Percentiles rank a stretch among this genome's conserved stretches.
Conservation (phyloP, 2,888 invertebrate species). For the Cryptophagus acutangulus region DNA sequence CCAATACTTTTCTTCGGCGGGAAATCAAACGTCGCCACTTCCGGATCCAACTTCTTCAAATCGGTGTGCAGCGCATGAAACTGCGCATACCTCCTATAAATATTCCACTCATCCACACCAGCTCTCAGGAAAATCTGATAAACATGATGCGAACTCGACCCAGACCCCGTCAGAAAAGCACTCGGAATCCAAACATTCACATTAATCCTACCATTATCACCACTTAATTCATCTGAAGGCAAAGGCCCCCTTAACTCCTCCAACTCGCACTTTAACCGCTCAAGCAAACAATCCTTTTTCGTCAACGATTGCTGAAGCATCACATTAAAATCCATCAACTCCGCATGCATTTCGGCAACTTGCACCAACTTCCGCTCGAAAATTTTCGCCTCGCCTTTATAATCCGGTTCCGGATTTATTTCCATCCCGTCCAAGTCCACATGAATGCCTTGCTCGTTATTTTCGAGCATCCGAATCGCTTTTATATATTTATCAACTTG, state of each 20-base stretch:
- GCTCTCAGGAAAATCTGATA: constrained; percentile 80
- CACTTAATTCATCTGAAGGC: constrained; percentile 46
- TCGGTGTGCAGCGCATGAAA: constrained; percentile 82
- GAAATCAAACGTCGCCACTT: constrained; percentile 79
- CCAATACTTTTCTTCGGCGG: constrained; percentile 93
- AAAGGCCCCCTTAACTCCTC: constrained; percentile 62
- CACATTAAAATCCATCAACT: constrained; percentile 88
- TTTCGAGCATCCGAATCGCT: constrained; percentile 79
- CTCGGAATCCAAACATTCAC: constrained; percentile 86
- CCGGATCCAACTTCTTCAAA: constrained; percentile 75
- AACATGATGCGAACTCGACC: constrained; percentile 78
- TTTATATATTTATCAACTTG: constrained; percentile 82
- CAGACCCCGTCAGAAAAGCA: constrained; percentile 70
- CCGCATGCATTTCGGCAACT: constrained; percentile 93
- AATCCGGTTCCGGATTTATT: constrained; percentile 46
- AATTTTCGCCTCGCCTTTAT: constrained; percentile 66
- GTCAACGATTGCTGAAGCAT: constrained; percentile 68
- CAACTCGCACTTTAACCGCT: constrained; percentile 59
- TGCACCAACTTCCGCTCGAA: constrained; percentile 85
- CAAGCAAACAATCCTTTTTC: constrained; percentile 57
- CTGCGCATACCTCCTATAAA: constrained; percentile 91
- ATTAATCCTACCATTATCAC: constrained; percentile 50
- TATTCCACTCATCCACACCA: constrained; percentile 88
- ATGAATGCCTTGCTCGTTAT: constrained; percentile 42
- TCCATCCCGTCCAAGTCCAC: constrained; percentile 42